Evolutionary conservation across 53 echinoderm and acorn worm genomes (phyloP), one percentile per base, ranked within the genome.

Genomic region (Glandiceps talaboti): DNA sequence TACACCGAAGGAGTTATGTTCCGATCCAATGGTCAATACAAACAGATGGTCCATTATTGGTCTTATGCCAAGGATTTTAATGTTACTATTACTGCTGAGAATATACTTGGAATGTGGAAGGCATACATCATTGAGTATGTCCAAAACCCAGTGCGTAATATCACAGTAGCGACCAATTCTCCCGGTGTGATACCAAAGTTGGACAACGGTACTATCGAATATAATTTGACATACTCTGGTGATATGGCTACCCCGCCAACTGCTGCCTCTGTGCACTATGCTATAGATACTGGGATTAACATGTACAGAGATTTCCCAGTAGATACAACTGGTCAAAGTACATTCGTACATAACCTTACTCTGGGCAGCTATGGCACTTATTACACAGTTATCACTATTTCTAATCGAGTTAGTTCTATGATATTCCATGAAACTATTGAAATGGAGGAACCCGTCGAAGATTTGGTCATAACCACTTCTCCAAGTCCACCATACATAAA

Each of bases 371-470:
- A 81, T 73, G 94, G 94, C 26, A 85, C 94, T 12, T 94, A 91
- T 81, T 77, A 87, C 27, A 82, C 85, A 28, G 77, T 33, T 79
- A 87, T 94, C 77, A 89, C 91, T 78, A 91, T 94, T 75, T 89
- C 89, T 33, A 94, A 94, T 32, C 88, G 91, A 0, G 94, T 94
- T 0, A 94, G 91, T 76, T 91, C 85, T 85, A 89, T 90, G 91
- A 77, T 82, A 0, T 94, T 94, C 82, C 83, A 86, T 12, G 83
- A 87, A 20, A 80, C 80, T 33, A 89, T 94, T 27, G 91, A 94
- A 79, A 91, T 94, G 89, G 94, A 94, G 78, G 82, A 79, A 79
- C 89, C 89, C 0, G 83, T 94, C 33, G 79, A 91, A 30, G 84
- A 89, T 27, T 80, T 94, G 73, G 76, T 30, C 31, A 78, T 78